These are phyloP conservation scores for Muschampia staudingeri DNA, from an alignment of 2,888 invertebrate species.

Conservation along the genomic window DNA sequence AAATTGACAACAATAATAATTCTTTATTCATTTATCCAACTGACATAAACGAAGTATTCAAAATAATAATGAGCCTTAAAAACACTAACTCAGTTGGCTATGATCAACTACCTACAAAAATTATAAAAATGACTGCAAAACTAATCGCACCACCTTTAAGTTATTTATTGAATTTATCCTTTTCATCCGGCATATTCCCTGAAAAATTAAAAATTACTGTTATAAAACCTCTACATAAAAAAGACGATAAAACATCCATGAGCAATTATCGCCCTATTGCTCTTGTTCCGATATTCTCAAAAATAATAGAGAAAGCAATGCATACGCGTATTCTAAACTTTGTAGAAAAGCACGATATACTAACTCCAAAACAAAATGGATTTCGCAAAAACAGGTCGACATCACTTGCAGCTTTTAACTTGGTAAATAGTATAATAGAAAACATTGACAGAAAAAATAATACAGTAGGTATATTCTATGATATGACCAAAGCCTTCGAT, in stretches of 20 bases:
- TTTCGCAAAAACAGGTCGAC: not conserved
- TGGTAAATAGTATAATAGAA: not conserved
- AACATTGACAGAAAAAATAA: not conserved
- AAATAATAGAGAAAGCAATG: not conserved
- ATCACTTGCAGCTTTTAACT: not conserved
- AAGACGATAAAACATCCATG: not conserved
- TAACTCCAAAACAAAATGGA: not conserved
- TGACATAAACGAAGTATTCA: not conserved
- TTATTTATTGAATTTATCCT: not conserved
- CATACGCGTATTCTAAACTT: not conserved
- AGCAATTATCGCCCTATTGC: not conserved
- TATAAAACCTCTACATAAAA: not conserved
- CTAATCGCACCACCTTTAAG: not conserved
- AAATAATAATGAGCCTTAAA: constrained; percentile 8
- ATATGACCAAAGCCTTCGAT: constrained; percentile 8
- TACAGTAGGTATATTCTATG: not conserved
- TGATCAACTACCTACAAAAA: constrained; percentile 2
- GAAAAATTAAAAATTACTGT: not conserved
- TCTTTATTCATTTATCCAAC: no score
- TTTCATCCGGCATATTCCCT: constrained; percentile 8
- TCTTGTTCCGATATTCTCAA: not conserved
- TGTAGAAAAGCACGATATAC: not conserved
- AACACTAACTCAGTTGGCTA: not conserved
- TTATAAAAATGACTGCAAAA: constrained; percentile 1
- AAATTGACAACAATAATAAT: not conserved